Evolutionary conservation across 2,888 invertebrate genomes (phyloP).

Genomic region (Lasioglossum figueresi): DNA sequence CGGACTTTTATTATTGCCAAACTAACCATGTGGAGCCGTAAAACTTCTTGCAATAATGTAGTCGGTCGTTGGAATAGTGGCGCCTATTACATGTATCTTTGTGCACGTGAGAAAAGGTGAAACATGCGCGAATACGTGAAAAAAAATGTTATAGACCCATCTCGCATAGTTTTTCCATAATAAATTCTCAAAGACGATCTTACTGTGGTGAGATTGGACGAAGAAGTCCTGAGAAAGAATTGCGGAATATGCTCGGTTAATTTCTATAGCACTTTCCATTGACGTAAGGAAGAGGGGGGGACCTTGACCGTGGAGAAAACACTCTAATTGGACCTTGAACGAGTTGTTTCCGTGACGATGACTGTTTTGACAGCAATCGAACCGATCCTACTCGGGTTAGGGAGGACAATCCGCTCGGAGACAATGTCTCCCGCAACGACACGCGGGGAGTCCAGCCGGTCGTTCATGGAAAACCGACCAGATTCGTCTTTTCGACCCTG

Average conservation of each 20-base stretch:
- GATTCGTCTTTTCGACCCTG: constrained; percentile 52
- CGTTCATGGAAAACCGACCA: constrained; percentile 43
- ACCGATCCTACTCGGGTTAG: background rate
- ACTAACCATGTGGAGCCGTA: too few relatives aligned
- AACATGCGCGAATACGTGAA: background rate
- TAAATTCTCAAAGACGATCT: background rate
- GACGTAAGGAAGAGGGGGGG: background rate
- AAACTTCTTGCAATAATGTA: too few relatives aligned
- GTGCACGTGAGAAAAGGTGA: background rate
- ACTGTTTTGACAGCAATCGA: background rate
- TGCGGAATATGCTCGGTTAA: background rate
- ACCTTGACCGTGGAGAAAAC: constrained; percentile 6
- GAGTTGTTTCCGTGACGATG: background rate
- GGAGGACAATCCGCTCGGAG: background rate
- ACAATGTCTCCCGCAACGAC: constrained; percentile 8
- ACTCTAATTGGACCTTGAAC: background rate
- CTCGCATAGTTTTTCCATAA: background rate
- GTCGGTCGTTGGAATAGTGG: background rate
- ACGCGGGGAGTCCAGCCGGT: background rate
- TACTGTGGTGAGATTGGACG: background rate
- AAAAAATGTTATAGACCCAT: background rate
- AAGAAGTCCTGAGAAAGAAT: background rate
- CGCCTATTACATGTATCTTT: background rate
- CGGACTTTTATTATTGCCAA: background rate
- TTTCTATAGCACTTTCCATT: background rate